Evolutionary conservation across 2,797 vertebrate species (phyloP), one percentile per base, ranked within the genome.

Genomic region (Fundulus diaphanus): DNA sequence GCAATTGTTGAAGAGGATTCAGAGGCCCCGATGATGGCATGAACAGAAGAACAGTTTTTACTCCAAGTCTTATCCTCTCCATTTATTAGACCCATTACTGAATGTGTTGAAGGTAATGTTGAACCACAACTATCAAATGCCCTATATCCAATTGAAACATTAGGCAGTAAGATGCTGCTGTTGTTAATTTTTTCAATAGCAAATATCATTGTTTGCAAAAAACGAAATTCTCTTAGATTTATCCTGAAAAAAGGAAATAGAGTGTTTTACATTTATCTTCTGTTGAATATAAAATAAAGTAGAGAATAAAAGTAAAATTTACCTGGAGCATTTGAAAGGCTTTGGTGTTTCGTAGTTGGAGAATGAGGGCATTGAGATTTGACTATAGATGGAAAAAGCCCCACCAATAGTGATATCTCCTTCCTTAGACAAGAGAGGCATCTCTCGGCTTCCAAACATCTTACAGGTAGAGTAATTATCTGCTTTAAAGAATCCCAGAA

Each of bases 101-200:
- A 88, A 68, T 86, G 89, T 57, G 89, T 92, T 16, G 94, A 94
- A 59, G 88, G 74, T 78, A 94, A 79, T 1, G 92, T 93, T 77
- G 93, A 94, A 70, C 93, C 79, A 92, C 95, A 96, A 27, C 85
- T 94, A 71, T 95, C 93, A 77, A 93, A 95, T 42, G 95, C 75
- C 52, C 87, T 92, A 81, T 95, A 96, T 68, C 95, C 95, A 70
- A 96, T 11, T 5, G 88, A 90, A 72, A 95, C 91, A 69, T 92
- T 79, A 85, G 93, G 94, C 33, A 96, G 87, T 33, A 96, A 74
- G 66, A 90, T 82, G 29, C 78, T 92, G 80, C 92, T 95, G 31
- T 95, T 95, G 90, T 96, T 96, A 80, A 96, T 95, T 85, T 96
- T 93, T 66, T 95, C 90, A 52, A 95, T 93, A 24, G 95, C 94